Conservation (phyloP, 2,888 invertebrate genomes). For the Acleris emargana region DNA sequence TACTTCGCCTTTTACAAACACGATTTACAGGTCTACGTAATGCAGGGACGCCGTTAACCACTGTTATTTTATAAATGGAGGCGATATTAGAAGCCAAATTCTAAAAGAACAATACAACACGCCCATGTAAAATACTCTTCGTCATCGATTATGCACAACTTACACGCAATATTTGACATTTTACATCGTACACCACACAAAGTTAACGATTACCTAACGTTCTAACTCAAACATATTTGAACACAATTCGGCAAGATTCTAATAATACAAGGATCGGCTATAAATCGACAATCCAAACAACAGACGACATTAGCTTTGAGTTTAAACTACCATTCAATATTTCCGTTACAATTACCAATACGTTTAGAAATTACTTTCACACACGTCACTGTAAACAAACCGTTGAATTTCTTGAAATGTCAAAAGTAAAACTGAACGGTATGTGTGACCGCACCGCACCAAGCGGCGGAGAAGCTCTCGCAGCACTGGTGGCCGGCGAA, state of each 20-base stretch:
- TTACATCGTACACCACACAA: slow-evolving; percentile 2
- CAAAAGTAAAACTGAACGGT: slow-evolving; percentile 50
- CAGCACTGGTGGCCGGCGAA: slow-evolving; percentile 77
- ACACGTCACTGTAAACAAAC: slow-evolving; percentile 74
- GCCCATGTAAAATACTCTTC: not conserved
- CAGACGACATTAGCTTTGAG: slow-evolving; percentile 19
- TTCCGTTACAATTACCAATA: slow-evolving; percentile 55
- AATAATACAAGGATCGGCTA: slow-evolving; percentile 50
- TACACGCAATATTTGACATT: not conserved
- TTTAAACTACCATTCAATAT: slow-evolving; percentile 63
- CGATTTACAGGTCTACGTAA: too few relatives aligned
- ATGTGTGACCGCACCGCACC: slow-evolving; percentile 61
- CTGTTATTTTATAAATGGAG: too few relatives aligned
- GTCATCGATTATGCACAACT: not conserved
- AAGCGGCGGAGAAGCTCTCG: slow-evolving; percentile 73
- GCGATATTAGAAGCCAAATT: too few relatives aligned
- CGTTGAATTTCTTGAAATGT: slow-evolving; percentile 63
- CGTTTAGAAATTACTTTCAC: slow-evolving; percentile 63
- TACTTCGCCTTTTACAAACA: too few relatives aligned
- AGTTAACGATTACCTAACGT: slow-evolving; percentile 33
- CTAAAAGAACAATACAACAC: not conserved
- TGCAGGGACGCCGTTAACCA: too few relatives aligned
- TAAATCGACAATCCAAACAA: slow-evolving; percentile 32
- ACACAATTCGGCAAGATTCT: slow-evolving; percentile 52
- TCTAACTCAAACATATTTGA: slow-evolving; percentile 45